Evolutionary conservation across 2,888 invertebrate species (phyloP).

Genomic region (Diarsia brunnea): DNA sequence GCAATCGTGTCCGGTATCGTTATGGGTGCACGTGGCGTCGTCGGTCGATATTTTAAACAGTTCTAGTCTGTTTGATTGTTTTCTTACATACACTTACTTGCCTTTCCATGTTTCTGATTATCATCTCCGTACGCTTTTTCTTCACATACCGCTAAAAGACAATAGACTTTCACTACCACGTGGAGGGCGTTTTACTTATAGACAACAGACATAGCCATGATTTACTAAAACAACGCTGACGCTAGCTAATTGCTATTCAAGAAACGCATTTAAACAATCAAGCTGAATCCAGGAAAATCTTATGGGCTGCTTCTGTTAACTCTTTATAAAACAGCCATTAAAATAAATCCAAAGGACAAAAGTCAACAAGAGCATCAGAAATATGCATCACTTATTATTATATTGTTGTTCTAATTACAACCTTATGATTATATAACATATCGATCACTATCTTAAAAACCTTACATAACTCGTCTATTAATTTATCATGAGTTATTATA

Average conservation of each 20-base stretch:
- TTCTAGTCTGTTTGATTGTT: not conserved
- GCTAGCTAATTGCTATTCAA: not conserved
- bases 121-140: not conserved
- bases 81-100: not conserved
- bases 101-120: not conserved
- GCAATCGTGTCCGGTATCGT: conserved; percentile 32
- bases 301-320: not conserved
- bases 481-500: not conserved
- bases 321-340: not conserved
- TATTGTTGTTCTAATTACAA: conserved; percentile 25
- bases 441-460: conserved; percentile 24
- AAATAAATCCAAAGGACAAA: conserved; percentile 18
- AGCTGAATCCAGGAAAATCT: not conserved
- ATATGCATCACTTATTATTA: not conserved
- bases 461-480: not conserved
- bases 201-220: not conserved
- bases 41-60: not conserved
- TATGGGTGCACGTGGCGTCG: conserved; percentile 15
- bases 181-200: not conserved
- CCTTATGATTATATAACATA: not conserved
- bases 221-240: not conserved
- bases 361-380: conserved; percentile 25
- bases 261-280: not conserved
- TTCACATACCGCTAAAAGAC: not conserved
- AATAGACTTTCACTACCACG: not conserved